Percentiles rank a stretch among this genome's conserved stretches.
phyloP scores from a whole-genome alignment of 2,797 vertebrate species.

The Dendrocincla tyrannina region DNA sequence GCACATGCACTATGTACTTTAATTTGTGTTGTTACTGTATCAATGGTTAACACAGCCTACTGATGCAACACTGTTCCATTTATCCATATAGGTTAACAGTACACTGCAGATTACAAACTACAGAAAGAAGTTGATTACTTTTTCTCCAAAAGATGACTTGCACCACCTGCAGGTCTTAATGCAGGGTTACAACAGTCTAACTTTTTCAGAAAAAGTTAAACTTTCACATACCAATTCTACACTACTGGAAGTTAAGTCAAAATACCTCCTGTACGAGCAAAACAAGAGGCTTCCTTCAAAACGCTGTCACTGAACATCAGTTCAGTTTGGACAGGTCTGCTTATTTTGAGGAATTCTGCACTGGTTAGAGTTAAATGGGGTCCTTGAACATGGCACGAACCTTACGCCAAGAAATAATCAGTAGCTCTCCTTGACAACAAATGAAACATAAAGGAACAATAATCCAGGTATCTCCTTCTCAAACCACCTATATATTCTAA shows the following conservation, averaged over 20 bases:
- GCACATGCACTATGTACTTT: neutral
- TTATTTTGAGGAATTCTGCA: neutral
- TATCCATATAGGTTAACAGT: neutral
- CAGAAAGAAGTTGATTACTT: neutral
- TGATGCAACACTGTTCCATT: neutral
- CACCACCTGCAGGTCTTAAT: slow-evolving; percentile 50
- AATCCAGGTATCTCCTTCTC: neutral
- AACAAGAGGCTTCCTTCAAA: neutral
- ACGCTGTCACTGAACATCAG: neutral
- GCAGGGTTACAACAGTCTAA: neutral
- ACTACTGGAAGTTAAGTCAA: neutral
- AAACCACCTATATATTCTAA: neutral
- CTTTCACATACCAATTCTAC: neutral
- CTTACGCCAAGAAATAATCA: neutral
- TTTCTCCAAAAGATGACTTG: slow-evolving; percentile 13
- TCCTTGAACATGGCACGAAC: neutral
- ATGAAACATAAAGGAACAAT: rapidly evolving
- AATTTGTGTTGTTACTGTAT: neutral
- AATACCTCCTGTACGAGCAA: neutral
- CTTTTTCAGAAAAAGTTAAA: neutral
- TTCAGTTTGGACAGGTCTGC: neutral
- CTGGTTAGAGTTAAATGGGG: neutral
- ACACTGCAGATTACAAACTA: neutral
- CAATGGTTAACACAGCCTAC: neutral
- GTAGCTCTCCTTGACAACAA: neutral